Percentiles rank a stretch among this genome's conserved stretches.
Evolutionary conservation across 1,140 invertebrate genomes (phyloP).

Genomic region (Aphaenogaster ashmeadi): DNA sequence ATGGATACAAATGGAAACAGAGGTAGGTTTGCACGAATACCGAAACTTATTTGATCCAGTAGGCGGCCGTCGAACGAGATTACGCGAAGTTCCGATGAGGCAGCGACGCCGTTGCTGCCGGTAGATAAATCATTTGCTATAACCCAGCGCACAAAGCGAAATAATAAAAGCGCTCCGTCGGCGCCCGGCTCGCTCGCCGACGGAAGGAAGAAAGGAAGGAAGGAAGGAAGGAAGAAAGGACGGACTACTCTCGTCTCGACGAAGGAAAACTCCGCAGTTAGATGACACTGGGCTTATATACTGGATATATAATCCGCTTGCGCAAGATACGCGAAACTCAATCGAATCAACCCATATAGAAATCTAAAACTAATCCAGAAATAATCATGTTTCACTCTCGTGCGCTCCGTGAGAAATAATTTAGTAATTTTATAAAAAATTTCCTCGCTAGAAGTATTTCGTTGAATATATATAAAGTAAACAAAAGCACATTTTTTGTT

Average conservation of each 20-base stretch:
- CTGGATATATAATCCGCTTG: conserved; percentile 41
- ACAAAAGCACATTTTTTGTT: neutral
- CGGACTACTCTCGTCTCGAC: conserved; percentile 28
- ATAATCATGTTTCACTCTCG: neutral
- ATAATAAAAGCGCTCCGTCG: conserved; percentile 60
- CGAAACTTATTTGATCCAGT: conserved; percentile 73
- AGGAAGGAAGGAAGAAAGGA: conserved; percentile 34
- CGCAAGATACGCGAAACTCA: conserved; percentile 43
- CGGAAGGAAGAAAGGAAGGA: conserved; percentile 43
- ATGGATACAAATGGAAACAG: conserved; percentile 72
- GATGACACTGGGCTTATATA: conserved; percentile 41
- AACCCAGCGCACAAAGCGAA: conserved; percentile 55
- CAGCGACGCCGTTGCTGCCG: conserved; percentile 58
- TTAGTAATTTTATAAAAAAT: neutral
- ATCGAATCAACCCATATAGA: neutral
- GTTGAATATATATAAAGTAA: neutral
- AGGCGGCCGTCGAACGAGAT: conserved; percentile 78
- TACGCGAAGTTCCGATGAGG: conserved; percentile 75
- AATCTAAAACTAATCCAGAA: conserved; percentile 48
- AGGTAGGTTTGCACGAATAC: conserved; percentile 26
- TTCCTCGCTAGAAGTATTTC: neutral
- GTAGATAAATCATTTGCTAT: conserved; percentile 81
- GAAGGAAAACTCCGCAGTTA: conserved; percentile 33
- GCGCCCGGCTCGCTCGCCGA: neutral
- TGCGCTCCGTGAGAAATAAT: neutral